Percentiles rank a stretch among this genome's conserved stretches.
These are phyloP conservation scores for Brachyptera putata DNA, from an alignment of 2,888 invertebrate species.

Conservation along the genomic window DNA sequence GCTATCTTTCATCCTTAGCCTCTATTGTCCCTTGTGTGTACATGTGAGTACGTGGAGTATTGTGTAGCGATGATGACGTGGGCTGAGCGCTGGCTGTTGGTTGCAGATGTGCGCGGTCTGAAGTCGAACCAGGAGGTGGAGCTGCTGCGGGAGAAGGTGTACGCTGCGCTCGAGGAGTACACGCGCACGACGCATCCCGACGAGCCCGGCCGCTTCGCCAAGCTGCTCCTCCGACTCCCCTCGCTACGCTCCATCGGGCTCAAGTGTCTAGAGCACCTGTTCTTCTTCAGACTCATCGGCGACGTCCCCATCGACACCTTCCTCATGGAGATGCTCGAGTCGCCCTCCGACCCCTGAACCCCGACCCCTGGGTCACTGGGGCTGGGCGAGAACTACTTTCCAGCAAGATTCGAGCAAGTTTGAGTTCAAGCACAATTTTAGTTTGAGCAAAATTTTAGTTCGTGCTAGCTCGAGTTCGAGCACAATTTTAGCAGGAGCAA, in stretches of 20 bases:
- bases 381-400: too few species aligned
- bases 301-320: constrained; percentile 82
- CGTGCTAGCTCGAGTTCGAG: too few species aligned
- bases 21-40: too few species aligned
- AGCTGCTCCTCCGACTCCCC: constrained; percentile 82
- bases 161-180: constrained; percentile 93
- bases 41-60: too few species aligned
- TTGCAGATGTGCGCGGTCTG: constrained; percentile 81
- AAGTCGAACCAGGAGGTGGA: constrained; percentile 79
- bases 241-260: constrained; percentile 87
- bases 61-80: too few species aligned
- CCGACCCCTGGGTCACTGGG: not conserved
- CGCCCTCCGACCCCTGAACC: constrained; percentile 49
- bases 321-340: constrained; percentile 76
- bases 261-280: constrained; percentile 91
- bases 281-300: constrained; percentile 88
- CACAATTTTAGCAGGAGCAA: too few species aligned
- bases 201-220: constrained; percentile 93
- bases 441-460: too few species aligned
- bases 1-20: too few species aligned
- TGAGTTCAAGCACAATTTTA: too few species aligned
- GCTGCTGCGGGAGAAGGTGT: constrained; percentile 86
- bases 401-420: too few species aligned
- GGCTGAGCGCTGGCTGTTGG: too few species aligned
- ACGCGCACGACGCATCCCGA: constrained; percentile 80